These are phyloP conservation scores for Mimumesa dahlbomi DNA, from an alignment of 2,888 invertebrate species.

Conservation along the genomic window DNA sequence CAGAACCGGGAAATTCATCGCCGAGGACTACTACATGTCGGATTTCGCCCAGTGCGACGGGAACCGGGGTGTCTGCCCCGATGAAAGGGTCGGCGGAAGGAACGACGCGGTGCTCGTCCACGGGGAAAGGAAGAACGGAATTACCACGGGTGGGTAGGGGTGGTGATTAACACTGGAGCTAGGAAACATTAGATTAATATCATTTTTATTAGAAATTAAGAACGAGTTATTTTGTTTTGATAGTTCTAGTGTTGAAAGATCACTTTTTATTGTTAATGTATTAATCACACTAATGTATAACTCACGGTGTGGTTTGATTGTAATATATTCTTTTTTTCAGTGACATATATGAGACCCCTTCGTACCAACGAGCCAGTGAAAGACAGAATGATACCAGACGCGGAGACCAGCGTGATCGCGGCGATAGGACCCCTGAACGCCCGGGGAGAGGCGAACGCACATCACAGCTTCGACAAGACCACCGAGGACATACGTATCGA, in stretches of 20 bases:
- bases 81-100: slow-evolving; percentile 88
- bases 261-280: too few relatives aligned
- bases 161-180: background rate
- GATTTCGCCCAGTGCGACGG: slow-evolving; percentile 92
- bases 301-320: too few relatives aligned
- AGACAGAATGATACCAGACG: slow-evolving; percentile 86
- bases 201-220: too few relatives aligned
- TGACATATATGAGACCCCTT: slow-evolving; percentile 89
- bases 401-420: slow-evolving; percentile 90
- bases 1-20: slow-evolving; percentile 84
- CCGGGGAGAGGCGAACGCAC: slow-evolving; percentile 91
- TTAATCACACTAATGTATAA: too few relatives aligned
- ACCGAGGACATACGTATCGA: slow-evolving; percentile 89
- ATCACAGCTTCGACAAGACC: slow-evolving; percentile 87
- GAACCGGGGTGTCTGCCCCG: slow-evolving; percentile 92
- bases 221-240: too few relatives aligned
- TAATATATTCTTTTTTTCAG: too few relatives aligned
- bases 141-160: slow-evolving; percentile 83
- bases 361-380: slow-evolving; percentile 88
- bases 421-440: slow-evolving; percentile 93
- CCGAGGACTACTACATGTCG: slow-evolving; percentile 92
- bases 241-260: too few relatives aligned
- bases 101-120: slow-evolving; percentile 89
- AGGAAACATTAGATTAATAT: background rate
- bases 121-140: slow-evolving; percentile 89